Evolutionary conservation across 2,113 vertebrate species (phyloP).

Genomic region (Scortum barcoo): DNA sequence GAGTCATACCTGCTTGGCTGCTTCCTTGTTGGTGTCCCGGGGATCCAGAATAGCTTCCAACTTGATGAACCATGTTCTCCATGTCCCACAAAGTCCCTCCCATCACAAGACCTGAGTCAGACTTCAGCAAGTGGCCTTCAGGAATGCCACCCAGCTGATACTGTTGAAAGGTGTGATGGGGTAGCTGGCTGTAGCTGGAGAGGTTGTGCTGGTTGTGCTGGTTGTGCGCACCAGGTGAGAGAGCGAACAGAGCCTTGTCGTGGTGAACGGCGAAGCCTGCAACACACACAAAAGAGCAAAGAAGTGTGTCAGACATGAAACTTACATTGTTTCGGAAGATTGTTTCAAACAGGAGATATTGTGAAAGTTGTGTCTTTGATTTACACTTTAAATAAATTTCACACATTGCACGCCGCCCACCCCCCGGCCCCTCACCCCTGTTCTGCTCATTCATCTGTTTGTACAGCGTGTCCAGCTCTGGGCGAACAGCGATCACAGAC

Average conservation of each 20-base stretch:
- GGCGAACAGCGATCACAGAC: conserved; percentile 75
- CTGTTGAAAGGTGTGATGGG: conserved; percentile 78
- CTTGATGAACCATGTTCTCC: conserved; percentile 65
- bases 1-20: conserved; percentile 85
- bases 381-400: background rate
- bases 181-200: conserved; percentile 71
- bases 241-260: conserved; percentile 74
- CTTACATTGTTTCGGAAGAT: background rate
- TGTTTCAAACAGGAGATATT: background rate
- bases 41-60: conserved; percentile 79
- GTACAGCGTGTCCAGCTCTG: conserved; percentile 75
- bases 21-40: conserved; percentile 73
- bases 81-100: conserved; percentile 78
- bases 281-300: conserved; percentile 9
- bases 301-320: background rate
- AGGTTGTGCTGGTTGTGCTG: conserved; percentile 74
- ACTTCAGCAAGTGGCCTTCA: conserved; percentile 62
- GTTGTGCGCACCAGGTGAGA: conserved; percentile 69
- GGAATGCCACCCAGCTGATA: conserved; percentile 68
- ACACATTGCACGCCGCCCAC: conserved; percentile 7
- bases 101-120: conserved; percentile 64
- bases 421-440: conserved; percentile 70
- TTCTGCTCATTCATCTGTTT: conserved; percentile 79
- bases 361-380: conserved; percentile 1
- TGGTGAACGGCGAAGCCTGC: conserved; percentile 75